These are phyloP conservation scores for Ctenochaetus hawaiiensis DNA, from an alignment of 2,797 vertebrate genomes.

Conservation along the genomic window DNA sequence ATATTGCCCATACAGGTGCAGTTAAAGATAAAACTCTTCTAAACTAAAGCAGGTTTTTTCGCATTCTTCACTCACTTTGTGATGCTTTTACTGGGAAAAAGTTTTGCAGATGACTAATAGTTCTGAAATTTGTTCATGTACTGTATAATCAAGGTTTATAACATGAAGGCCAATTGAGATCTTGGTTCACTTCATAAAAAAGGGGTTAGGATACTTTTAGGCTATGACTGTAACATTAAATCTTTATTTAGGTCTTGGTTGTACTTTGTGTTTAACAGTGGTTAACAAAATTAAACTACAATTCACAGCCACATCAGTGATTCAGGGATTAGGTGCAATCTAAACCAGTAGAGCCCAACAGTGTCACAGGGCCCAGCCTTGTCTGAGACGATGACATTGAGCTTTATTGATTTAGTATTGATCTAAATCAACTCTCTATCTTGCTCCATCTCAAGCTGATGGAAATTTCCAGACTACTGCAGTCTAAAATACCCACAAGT, in stretches of 20 bases:
- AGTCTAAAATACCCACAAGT: constrained; percentile 31
- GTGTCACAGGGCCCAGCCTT: constrained; percentile 1
- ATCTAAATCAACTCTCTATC: constrained; percentile 47
- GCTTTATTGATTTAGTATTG: constrained; percentile 69
- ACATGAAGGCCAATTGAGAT: background rate
- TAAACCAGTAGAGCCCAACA: background rate
- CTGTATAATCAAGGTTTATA: background rate
- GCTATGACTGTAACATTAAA: background rate
- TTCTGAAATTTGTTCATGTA: background rate
- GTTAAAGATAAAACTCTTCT: no score
- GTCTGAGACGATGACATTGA: constrained; percentile 49
- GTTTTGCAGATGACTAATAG: background rate
- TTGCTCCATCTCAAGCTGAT: constrained; percentile 44
- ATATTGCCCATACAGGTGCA: background rate
- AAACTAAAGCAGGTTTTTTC: background rate
- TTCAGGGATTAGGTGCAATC: background rate
- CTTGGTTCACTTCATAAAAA: background rate
- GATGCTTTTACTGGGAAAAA: background rate
- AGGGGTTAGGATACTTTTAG: no score
- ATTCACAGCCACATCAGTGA: background rate
- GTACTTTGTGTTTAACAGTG: background rate
- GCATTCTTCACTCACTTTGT: background rate
- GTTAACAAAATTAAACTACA: background rate
- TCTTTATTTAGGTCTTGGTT: background rate
- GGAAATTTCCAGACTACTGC: constrained; percentile 71